phyloP scores from a whole-genome alignment of 2,797 vertebrate species.

The Galago senegalensis region DNA sequence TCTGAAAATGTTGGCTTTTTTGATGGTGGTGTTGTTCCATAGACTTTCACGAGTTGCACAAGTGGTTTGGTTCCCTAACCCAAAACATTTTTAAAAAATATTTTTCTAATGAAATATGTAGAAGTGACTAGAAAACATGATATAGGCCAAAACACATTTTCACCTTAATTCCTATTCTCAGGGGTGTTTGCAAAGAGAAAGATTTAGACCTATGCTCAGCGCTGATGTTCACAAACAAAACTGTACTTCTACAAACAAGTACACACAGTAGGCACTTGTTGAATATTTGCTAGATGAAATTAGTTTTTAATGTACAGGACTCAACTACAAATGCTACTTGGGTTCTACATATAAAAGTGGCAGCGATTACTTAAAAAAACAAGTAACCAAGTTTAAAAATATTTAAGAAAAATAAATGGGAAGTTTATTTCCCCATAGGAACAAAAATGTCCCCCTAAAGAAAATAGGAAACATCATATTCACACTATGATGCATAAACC shows the following conservation, averaged over 20 bases:
- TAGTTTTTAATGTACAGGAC: conserved; percentile 59
- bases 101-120: conserved; percentile 75
- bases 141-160: conserved; percentile 75
- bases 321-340: conserved; percentile 53
- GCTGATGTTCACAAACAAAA: conserved; percentile 56
- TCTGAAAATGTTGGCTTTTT: conserved; percentile 80
- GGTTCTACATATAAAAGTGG: conserved; percentile 45
- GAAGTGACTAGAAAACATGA: conserved; percentile 76
- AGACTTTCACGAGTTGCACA: conserved; percentile 48
- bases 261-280: conserved; percentile 67
- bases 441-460: conserved; percentile 56
- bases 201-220: conserved; percentile 22
- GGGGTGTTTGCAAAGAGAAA: conserved; percentile 48
- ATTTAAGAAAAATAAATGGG: conserved; percentile 71
- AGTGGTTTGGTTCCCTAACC: conserved; percentile 39
- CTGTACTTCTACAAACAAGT: conserved; percentile 36
- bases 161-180: conserved; percentile 70
- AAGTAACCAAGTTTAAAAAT: conserved; percentile 68
- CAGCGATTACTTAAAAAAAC: conserved; percentile 52
- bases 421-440: conserved; percentile 55
- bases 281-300: conserved; percentile 40
- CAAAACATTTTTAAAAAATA: conserved; percentile 67
- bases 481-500: not conserved
- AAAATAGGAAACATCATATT: conserved; percentile 64
- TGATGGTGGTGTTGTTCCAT: conserved; percentile 24